Conservation (phyloP, 64 coral and sea anemone genomes). For the Montipora efflorescens region DNA sequence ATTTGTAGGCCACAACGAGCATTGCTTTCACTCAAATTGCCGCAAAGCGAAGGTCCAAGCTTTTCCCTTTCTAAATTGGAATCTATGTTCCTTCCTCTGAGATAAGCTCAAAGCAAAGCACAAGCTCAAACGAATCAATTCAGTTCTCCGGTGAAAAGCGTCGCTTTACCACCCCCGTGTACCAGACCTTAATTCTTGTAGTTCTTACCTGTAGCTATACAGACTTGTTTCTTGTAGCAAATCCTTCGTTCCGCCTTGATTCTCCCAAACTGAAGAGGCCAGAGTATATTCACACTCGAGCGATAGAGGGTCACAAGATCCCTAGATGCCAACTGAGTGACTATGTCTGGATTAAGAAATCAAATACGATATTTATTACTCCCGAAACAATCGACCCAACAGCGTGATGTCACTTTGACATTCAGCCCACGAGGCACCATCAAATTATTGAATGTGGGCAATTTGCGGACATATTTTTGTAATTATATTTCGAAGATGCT, state of each 20-base stretch:
- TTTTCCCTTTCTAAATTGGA: background rate
- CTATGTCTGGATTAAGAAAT: conserved; percentile 15
- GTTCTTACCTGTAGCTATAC: background rate
- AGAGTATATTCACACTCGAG: background rate
- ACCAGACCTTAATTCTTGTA: background rate
- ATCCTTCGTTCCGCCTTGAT: background rate
- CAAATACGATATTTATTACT: background rate
- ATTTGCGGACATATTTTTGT: conserved; percentile 16
- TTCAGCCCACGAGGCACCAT: background rate
- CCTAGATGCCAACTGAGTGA: background rate
- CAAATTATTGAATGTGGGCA: background rate
- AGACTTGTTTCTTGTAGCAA: background rate
- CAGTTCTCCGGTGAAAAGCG: background rate
- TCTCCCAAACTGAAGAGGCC: background rate
- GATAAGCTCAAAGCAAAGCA: background rate
- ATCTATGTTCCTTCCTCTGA: background rate
- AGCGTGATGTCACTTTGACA: conserved; percentile 18
- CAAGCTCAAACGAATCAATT: background rate
- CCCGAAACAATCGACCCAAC: background rate
- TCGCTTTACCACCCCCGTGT: background rate
- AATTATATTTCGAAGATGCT: conserved; percentile 1
- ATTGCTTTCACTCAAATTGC: background rate
- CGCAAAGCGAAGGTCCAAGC: background rate
- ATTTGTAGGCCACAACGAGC: background rate
- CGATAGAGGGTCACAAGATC: background rate